Percentiles rank a stretch among this genome's conserved stretches.
These are phyloP conservation scores for Tauraco hartlaubi DNA, from an alignment of 2,797 vertebrate genomes.

Conservation along the genomic window DNA sequence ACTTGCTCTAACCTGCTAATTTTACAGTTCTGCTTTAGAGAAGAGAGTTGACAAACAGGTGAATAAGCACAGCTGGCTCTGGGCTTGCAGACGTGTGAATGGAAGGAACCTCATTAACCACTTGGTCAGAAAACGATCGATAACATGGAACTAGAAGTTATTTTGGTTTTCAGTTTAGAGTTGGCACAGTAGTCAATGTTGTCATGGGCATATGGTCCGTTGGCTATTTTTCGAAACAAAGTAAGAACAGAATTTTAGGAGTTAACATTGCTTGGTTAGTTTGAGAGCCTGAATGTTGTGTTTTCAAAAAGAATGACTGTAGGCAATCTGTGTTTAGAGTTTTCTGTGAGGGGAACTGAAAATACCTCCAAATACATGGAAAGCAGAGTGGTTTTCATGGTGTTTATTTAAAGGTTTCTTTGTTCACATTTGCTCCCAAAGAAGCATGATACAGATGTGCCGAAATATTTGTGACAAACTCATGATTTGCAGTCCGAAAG, in stretches of 20 bases:
- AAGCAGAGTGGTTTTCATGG: neutral
- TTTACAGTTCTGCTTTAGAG: neutral
- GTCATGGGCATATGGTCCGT: rapidly evolving
- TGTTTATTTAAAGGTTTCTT: neutral
- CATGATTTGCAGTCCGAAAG: neutral
- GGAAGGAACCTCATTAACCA: neutral
- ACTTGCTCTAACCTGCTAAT: neutral
- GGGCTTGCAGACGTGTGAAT: neutral
- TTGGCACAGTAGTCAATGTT: neutral
- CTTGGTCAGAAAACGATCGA: neutral
- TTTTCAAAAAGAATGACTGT: neutral
- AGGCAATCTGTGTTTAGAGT: neutral
- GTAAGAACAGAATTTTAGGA: neutral
- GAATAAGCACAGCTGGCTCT: neutral
- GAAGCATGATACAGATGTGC: neutral
- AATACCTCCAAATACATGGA: neutral
- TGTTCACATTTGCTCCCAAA: neutral
- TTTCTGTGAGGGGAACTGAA: neutral
- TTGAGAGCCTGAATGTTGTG: neutral
- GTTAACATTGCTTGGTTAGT: neutral
- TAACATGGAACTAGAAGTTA: neutral
- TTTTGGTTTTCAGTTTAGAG: neutral
- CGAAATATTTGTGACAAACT: neutral
- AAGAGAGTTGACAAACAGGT: neutral
- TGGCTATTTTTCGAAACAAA: neutral